A percentile compares a stretch with the other conserved stretches of the same genome.
phyloP scores from a whole-genome alignment of 2,113 vertebrate species.

The Bufo gargarizans region DNA sequence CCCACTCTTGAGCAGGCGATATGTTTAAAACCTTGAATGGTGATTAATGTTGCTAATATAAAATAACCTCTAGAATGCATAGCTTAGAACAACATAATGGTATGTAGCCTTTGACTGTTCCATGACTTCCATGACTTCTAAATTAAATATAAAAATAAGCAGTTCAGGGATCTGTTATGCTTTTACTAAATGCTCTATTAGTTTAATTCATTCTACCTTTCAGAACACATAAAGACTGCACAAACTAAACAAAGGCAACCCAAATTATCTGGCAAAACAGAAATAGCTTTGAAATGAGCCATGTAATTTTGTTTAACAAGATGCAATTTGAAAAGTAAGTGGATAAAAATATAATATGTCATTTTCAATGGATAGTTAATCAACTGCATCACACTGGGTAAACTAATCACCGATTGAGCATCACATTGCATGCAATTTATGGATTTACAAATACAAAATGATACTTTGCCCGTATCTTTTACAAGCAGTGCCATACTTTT shows the following conservation, averaged over 20 bases:
- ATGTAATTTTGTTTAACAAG: constrained; percentile 53
- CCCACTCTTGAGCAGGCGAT: no score
- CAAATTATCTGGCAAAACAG: constrained; percentile 52
- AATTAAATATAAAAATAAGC: constrained; percentile 8
- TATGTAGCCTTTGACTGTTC: background rate
- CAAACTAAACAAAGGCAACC: constrained; percentile 51
- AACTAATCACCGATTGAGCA: constrained; percentile 9
- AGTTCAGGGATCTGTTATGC: constrained; percentile 24
- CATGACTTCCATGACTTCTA: background rate
- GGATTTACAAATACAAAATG: background rate
- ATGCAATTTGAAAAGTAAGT: constrained; percentile 51
- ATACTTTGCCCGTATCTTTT: background rate
- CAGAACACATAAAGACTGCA: constrained; percentile 21
- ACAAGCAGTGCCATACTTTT: background rate
- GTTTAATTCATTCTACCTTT: constrained; percentile 47
- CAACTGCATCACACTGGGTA: constrained; percentile 4
- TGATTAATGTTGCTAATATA: background rate
- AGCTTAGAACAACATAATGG: background rate
- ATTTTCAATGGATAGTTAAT: constrained; percentile 53
- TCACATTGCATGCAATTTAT: constrained; percentile 4
- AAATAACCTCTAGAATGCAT: background rate
- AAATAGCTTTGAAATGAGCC: constrained; percentile 50
- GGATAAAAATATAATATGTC: constrained; percentile 50
- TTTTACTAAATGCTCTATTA: constrained; percentile 42
- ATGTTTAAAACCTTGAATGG: background rate